Percentiles rank a stretch among this genome's conserved stretches.
Conservation (phyloP, 2,888 invertebrate genomes). For the Drosophila incognita region DNA sequence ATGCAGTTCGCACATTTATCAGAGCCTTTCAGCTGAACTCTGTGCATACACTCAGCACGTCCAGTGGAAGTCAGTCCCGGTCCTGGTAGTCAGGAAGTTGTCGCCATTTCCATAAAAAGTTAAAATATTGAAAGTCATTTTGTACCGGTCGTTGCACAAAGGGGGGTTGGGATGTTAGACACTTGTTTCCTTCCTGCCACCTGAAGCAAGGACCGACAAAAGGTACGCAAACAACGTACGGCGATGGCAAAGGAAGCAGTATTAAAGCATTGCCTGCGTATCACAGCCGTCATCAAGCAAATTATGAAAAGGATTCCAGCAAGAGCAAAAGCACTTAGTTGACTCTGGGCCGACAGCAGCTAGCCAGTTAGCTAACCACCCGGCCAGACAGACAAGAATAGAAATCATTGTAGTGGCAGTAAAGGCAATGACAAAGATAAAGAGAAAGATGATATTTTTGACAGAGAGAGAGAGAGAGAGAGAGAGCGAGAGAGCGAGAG, state of each 20-base stretch:
- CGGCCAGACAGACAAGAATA: constrained; percentile 20
- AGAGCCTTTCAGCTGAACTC: constrained; percentile 2
- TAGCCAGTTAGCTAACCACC: constrained; percentile 11
- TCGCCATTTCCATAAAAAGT: constrained; percentile 71
- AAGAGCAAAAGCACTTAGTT: constrained; percentile 32
- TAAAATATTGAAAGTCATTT: constrained; percentile 80
- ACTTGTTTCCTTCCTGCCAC: constrained; percentile 75
- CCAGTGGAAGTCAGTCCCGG: constrained; percentile 39
- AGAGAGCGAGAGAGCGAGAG: constrained; percentile 16
- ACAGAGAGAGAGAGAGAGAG: constrained; percentile 11
- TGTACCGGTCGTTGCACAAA: constrained; percentile 47
- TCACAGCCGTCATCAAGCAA: constrained; percentile 71
- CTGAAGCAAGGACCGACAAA: constrained; percentile 41
- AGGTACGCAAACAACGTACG: constrained; percentile 43
- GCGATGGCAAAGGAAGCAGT: constrained; percentile 23
- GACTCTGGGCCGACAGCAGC: constrained; percentile 38
- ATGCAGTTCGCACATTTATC: constrained; percentile 34
- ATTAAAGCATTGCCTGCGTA: constrained; percentile 58
- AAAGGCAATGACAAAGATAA: constrained; percentile 54
- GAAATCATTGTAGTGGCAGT: constrained; percentile 60
- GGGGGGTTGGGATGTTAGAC: constrained; percentile 58
- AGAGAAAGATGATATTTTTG: neutral
- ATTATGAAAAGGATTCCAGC: constrained; percentile 69
- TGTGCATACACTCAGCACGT: constrained; percentile 5
- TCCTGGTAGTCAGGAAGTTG: constrained; percentile 64